Percentiles rank a stretch among this genome's conserved stretches.
Conservation (phyloP, 2,113 vertebrate genomes). For the Laterallus jamaicensis region DNA sequence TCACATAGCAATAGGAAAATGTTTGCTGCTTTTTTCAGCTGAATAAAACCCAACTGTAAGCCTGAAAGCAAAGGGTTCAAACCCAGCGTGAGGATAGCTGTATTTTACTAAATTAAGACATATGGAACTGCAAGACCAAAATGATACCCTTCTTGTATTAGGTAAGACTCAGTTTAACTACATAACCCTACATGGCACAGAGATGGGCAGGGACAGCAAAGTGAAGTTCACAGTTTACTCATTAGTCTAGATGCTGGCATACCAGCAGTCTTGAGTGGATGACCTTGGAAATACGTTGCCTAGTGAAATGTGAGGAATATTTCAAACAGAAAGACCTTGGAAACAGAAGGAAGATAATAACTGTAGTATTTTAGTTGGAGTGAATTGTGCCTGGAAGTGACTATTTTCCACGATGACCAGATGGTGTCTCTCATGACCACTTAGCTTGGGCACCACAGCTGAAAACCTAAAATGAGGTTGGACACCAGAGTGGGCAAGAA, state of each 20-base stretch:
- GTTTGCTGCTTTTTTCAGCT: slow-evolving; percentile 17
- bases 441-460: background rate
- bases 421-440: background rate
- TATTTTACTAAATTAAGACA: slow-evolving; percentile 2
- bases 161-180: background rate
- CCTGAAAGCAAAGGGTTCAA: slow-evolving; percentile 12
- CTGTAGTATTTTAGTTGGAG: background rate
- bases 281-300: background rate
- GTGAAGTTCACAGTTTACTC: background rate
- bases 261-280: background rate
- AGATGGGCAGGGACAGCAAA: background rate
- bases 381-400: background rate
- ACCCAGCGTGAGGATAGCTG: background rate
- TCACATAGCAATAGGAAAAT: background rate
- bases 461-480: background rate
- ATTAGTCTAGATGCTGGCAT: background rate
- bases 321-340: background rate
- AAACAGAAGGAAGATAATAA: background rate
- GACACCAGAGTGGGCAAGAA: background rate
- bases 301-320: background rate
- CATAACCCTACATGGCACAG: background rate
- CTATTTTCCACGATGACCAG: background rate
- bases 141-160: background rate
- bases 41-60: slow-evolving; percentile 34
- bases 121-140: background rate